Evolutionary conservation across 2,888 invertebrate species (phyloP).

Genomic region (Harmothoe impar): DNA sequence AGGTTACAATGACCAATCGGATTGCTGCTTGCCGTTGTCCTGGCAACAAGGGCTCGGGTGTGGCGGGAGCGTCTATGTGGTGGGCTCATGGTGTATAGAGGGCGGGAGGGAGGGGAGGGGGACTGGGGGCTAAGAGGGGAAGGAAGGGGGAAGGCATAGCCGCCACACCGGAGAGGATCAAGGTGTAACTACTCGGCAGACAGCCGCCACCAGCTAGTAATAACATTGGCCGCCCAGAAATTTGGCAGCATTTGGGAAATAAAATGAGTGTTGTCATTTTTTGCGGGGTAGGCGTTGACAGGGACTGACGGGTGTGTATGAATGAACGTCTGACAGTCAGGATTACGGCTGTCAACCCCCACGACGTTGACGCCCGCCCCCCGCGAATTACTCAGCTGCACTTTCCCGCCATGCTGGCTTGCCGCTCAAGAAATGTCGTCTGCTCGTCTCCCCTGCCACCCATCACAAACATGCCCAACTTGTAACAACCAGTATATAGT

Average conservation of each 20-base stretch:
- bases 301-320: slow-evolving; percentile 26
- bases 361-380: neutral
- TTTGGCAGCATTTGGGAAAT: neutral
- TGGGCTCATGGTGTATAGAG: neutral
- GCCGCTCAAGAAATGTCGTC: neutral
- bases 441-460: neutral
- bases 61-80: neutral
- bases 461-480: neutral
- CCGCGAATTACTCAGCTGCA: too few species aligned
- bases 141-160: neutral
- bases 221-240: neutral
- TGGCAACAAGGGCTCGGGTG: slow-evolving; percentile 50
- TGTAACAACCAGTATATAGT: neutral
- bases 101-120: slow-evolving; percentile 1
- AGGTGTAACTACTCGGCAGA: too few species aligned
- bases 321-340: slow-evolving; percentile 24
- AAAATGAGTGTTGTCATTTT: neutral
- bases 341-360: slow-evolving; percentile 9
- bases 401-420: too few species aligned
- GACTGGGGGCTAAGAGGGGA: neutral
- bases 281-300: neutral
- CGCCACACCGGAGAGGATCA: neutral
- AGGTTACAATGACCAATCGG: slow-evolving; percentile 62
- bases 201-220: neutral
- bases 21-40: slow-evolving; percentile 60